Percentiles rank a stretch among this genome's conserved stretches.
These are phyloP conservation scores for Synergus laeviventris DNA, from an alignment of 2,888 invertebrate genomes.

Conservation along the genomic window DNA sequence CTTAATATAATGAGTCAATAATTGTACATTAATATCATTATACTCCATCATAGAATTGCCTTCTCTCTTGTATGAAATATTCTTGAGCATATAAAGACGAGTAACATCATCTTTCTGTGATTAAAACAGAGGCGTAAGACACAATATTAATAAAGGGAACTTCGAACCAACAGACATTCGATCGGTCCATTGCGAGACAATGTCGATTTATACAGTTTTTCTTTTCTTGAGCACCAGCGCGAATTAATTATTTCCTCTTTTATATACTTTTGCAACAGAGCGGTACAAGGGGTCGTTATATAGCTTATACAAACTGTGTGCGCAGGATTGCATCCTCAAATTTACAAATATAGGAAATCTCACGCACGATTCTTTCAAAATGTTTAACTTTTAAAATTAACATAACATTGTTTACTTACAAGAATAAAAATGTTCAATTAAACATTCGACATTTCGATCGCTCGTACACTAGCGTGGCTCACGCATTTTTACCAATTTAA, in stretches of 20 bases:
- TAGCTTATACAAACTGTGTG: neutral
- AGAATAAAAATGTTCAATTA: constrained; percentile 50
- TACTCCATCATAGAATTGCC: neutral
- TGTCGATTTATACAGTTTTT: constrained; percentile 28
- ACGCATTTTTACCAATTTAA: constrained; percentile 49
- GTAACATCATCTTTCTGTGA: constrained; percentile 10
- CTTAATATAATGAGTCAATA: neutral
- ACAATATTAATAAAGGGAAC: constrained; percentile 35
- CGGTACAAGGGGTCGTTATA: neutral
- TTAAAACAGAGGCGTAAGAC: neutral
- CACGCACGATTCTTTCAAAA: neutral
- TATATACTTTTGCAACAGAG: constrained; percentile 3
- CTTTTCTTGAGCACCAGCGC: constrained; percentile 39
- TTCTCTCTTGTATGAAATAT: constrained; percentile 24
- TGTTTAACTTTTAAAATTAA: constrained; percentile 12
- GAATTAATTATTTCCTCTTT: constrained; percentile 28
- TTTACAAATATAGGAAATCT: constrained; percentile 2
- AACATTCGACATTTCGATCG: constrained; percentile 49
- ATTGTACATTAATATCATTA: constrained; percentile 20
- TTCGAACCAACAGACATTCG: constrained; percentile 15
- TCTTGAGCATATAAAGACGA: constrained; percentile 33
- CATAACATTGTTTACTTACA: constrained; percentile 21
- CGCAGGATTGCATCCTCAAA: constrained; percentile 16
- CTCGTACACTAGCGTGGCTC: constrained; percentile 46
- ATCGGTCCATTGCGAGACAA: constrained; percentile 24